Base-by-base conservation (phyloP, 1,140 invertebrate species). In the Eupristina koningsbergeri region DNA sequence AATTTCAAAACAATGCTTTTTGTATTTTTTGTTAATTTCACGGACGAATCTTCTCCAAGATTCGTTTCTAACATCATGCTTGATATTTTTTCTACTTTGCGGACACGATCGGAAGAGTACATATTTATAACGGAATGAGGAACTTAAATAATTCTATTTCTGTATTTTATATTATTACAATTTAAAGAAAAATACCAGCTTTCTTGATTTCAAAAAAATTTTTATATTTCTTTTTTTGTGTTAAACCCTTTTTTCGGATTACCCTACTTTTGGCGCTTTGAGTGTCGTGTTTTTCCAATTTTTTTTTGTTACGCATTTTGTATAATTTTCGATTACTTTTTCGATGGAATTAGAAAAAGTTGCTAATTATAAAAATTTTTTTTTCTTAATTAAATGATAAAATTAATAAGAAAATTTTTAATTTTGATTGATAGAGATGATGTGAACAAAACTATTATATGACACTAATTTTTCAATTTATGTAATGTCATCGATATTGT, bases 401-500 rank as follows among this genome's bases (percentile, higher is more conserved):
- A 26, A 58, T 9, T 13, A 26, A 58, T 22, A 58, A 9, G n/a
- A n/a, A 26, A 1, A 58, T 58, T 58, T 58, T 58, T 69, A 39
- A 39, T 39, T 39, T 69, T 11, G 26, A n/a, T 41, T 26, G 67
- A 71, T 26, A 71, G n/a, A 8, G 26, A 22, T 3, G 19, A 26
- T n/a, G 22, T 71, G 67, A 71, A n/a, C 67, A 71, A 41, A 71
- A 13, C 67, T 71, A 71, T 41, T 71, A 36, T 71, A 41, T 71
- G 31, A 41, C 1, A 71, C 0, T 71, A 41, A 8, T 41, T n/a
- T 26, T n/a, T 26, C 34, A 34, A 64, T 64, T 64, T 64, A 31
- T 64, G 61, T 64, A 64, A 64, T 64, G 15, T 64, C 61, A 31
- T 64, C 13, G 29, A 34, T 31, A 34, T 8, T 64, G 13, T 34